phyloP scores from a whole-genome alignment of 2,888 invertebrate genomes.

The Drosophila greeni region DNA sequence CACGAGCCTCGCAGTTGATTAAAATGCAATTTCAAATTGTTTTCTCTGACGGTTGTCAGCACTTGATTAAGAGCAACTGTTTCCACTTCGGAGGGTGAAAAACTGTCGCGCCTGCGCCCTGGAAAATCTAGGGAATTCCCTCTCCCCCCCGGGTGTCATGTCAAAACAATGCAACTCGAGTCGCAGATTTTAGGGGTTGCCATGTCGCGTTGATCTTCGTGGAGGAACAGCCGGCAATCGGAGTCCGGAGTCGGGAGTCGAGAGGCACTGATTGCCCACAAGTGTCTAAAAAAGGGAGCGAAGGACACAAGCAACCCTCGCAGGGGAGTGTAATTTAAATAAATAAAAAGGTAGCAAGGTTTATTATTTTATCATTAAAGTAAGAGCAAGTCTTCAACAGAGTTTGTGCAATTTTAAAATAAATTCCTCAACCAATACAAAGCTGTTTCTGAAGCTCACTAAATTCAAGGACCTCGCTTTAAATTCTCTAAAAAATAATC shows the following conservation, averaged over 20 bases:
- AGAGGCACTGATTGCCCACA: conserved; percentile 57
- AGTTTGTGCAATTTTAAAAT: background rate
- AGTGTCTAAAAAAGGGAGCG: conserved; percentile 37
- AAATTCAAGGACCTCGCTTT: background rate
- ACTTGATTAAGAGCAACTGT: conserved; percentile 72
- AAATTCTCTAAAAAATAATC: background rate
- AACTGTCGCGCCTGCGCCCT: conserved; percentile 50
- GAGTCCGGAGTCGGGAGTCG: conserved; percentile 15
- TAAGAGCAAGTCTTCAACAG: background rate
- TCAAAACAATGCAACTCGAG: conserved; percentile 69
- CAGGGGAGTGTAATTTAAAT: conserved; percentile 54
- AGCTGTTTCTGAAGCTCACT: background rate
- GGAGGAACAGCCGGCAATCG: conserved; percentile 13
- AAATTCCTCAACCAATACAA: background rate
- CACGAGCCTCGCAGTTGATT: conserved; percentile 57
- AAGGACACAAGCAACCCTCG: conserved; percentile 37
- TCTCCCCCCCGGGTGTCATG: conserved; percentile 63
- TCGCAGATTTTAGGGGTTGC: conserved; percentile 47
- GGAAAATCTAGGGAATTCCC: conserved; percentile 19
- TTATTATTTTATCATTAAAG: conserved; percentile 8
- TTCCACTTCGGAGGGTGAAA: conserved; percentile 33
- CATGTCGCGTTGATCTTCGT: conserved; percentile 4
- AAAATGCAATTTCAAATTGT: conserved; percentile 71
- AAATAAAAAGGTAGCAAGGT: conserved; percentile 20
- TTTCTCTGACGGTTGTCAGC: conserved; percentile 64